These are phyloP conservation scores for Dipodomys merriami DNA, from an alignment of 2,113 vertebrate species.

Conservation along the genomic window DNA sequence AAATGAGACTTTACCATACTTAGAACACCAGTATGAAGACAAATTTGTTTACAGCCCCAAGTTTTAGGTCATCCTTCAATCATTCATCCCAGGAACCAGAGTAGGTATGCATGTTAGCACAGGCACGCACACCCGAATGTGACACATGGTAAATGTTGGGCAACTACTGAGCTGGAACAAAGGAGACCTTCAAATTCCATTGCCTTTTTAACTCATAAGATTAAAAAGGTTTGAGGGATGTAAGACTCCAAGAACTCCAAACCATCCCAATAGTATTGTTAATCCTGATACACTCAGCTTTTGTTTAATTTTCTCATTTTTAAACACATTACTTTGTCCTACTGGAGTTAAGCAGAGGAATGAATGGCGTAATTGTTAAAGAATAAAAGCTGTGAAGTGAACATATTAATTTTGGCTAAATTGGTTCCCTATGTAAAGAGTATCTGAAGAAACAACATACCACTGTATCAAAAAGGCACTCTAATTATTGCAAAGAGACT, in stretches of 20 bases:
- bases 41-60: slow-evolving; percentile 78
- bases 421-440: not conserved
- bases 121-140: not conserved
- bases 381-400: slow-evolving; percentile 33
- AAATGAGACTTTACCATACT: slow-evolving; percentile 72
- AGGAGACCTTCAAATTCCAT: slow-evolving; percentile 60
- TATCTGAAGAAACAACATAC: not conserved
- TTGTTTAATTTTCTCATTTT: slow-evolving; percentile 43
- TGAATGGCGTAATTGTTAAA: slow-evolving; percentile 26
- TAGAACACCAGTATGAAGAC: slow-evolving; percentile 69
- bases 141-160: slow-evolving; percentile 76
- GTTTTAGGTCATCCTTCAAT: slow-evolving; percentile 79
- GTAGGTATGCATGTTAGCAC: not conserved
- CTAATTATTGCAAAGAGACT: not conserved
- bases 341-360: not conserved
- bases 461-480: not conserved
- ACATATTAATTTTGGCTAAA: not conserved
- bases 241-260: slow-evolving; percentile 38
- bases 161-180: slow-evolving; percentile 65
- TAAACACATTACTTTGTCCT: not conserved
- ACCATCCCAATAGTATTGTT: slow-evolving; percentile 15
- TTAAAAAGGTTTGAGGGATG: not conserved
- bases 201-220: slow-evolving; percentile 30
- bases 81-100: slow-evolving; percentile 73
- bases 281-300: not conserved